Base-by-base conservation (phyloP, 1,140 invertebrate genomes). In the Hetaerina americana region DNA sequence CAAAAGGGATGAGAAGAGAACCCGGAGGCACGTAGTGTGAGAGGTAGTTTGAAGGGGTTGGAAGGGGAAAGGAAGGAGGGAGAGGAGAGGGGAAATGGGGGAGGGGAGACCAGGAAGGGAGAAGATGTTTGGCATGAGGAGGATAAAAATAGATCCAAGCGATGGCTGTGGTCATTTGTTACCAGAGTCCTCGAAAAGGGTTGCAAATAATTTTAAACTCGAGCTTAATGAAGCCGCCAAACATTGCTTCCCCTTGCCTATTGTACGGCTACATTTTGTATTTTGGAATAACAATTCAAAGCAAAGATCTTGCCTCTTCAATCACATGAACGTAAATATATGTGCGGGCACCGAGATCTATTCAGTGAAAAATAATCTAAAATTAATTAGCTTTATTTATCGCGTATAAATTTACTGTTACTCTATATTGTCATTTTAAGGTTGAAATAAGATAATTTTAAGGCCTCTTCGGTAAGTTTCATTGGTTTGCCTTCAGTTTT, bases 41-140 rank as follows among this genome's bases (percentile, higher is more conserved):
- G 40, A 27, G 70, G 27, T 26, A 8, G 67, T 26, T 25, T 12
- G 40, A 31, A 27, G 10, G 12, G 22, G 26, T 0, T 22, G 25
- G 67, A 40, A 72, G 71, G 40, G 1, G 72, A 28, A 68, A 24
- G 25, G 18, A 68, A 5, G 72, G 31, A 49, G 22, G 28, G n/a
- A 26, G 26, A 70, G 69, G 57, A 29, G 49, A 66, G 72, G 26
- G 27, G 66, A 25, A 29, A 66, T 31, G 27, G 31, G 28, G 40
- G 25, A 5, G 28, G 40, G 70, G 26, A 66, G 31, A 69, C 25
- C 15, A 28, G 27, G 67, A 10, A 31, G 25, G 31, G 68, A 22
- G 22, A 26, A 27, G 70, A 26, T 12, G 24, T 18, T 28, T 71
- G 68, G 29, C 66, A 28, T 24, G 67, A 18, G 31, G 31, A 40